Conservation (phyloP, 2,888 invertebrate species). For the Apotomis betuletana region DNA sequence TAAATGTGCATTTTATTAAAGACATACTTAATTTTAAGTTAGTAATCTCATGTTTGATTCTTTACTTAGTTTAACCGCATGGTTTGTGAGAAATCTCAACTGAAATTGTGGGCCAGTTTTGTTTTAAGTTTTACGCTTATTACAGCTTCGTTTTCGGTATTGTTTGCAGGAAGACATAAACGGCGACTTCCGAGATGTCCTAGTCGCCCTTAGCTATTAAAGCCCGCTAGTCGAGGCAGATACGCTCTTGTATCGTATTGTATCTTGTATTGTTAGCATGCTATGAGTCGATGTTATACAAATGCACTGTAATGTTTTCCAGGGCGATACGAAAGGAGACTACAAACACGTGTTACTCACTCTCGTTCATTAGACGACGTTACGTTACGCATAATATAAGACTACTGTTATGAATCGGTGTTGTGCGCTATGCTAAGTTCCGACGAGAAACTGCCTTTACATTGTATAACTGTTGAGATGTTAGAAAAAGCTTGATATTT, state of each 20-base stretch:
- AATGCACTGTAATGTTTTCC: constrained; percentile 79
- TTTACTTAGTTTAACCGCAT: constrained; percentile 64
- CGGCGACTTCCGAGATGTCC: constrained; percentile 87
- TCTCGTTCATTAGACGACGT: constrained; percentile 72
- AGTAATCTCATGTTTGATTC: constrained; percentile 48
- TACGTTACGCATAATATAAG: constrained; percentile 64
- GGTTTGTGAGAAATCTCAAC: constrained; percentile 57
- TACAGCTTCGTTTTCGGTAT: constrained; percentile 68
- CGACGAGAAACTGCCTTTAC: constrained; percentile 74
- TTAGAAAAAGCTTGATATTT: constrained; percentile 79
- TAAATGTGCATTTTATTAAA: constrained; percentile 65
- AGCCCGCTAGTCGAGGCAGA: constrained; percentile 63
- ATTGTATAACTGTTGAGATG: constrained; percentile 74
- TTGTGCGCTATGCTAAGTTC: constrained; percentile 57
- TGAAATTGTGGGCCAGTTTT: constrained; percentile 79
- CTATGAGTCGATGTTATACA: constrained; percentile 50
- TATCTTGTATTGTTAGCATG: constrained; percentile 55
- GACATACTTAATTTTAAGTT: constrained; percentile 59
- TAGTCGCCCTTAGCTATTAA: constrained; percentile 84
- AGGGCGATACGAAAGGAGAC: constrained; percentile 88
- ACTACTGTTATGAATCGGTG: constrained; percentile 53
- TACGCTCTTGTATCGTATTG: constrained; percentile 48
- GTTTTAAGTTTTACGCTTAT: constrained; percentile 46
- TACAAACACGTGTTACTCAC: constrained; percentile 87
- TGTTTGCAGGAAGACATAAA: constrained; percentile 86